Evolutionary conservation across 2,797 vertebrate species (phyloP).

Genomic region (Sebastiscus tertius): DNA sequence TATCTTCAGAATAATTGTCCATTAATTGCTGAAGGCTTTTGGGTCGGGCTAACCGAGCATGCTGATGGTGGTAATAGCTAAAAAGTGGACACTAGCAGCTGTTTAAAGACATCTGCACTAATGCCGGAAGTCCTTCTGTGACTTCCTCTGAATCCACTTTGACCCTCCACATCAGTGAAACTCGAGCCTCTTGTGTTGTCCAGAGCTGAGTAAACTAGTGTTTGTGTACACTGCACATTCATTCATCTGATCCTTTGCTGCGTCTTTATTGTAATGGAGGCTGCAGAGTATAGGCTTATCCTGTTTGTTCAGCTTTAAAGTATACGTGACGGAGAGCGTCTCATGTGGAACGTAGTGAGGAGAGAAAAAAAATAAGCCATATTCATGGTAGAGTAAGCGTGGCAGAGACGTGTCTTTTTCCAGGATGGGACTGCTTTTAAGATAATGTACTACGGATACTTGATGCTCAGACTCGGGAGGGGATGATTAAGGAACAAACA

Average conservation of each 20-base stretch:
- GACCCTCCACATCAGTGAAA: conserved; percentile 8
- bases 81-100: neutral
- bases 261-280: neutral
- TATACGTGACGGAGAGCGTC: neutral
- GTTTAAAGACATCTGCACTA: neutral
- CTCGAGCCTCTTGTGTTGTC: conserved; percentile 21
- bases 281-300: neutral
- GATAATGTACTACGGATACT: neutral
- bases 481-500: conserved; percentile 20
- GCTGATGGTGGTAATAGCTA: neutral
- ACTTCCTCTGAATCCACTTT: neutral
- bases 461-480: neutral
- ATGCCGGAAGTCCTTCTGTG: neutral
- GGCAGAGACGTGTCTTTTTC: neutral
- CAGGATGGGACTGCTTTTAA: neutral
- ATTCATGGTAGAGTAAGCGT: neutral
- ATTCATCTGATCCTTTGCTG: neutral
- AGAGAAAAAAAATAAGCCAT: neutral
- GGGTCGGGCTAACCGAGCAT: neutral
- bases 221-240: neutral
- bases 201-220: neutral
- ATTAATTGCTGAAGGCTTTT: neutral
- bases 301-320: neutral
- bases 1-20: neutral
- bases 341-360: neutral